Evolutionary conservation across 2,797 vertebrate genomes (phyloP), one percentile per base, ranked within the genome.

Genomic region (Muraenolepis orangiensis): DNA sequence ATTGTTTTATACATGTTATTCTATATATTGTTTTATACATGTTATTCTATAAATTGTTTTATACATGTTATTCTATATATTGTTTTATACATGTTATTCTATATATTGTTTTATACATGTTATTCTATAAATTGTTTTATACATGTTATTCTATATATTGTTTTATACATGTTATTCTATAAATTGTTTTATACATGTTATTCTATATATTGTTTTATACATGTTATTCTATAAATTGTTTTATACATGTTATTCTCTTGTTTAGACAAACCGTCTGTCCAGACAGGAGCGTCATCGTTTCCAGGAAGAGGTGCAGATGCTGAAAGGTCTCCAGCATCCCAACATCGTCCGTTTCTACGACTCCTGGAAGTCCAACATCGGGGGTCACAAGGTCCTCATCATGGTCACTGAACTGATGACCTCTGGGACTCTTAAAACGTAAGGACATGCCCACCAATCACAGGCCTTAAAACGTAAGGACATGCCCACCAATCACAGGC

Each of bases 391-490:
- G 85, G 95, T 94, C 91, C 98, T 96, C 68, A 93, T 98, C 77
- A 92, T 98, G 82, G 95, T 98, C 82, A 98, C 97, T 0, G 96
- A 98, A 86, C 96, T 98, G 79, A 98, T 99, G 97, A 99, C 97
- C 0, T 98, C 97, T 0, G 97, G 97, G 78, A 99, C 97, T 0
- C 94, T 98, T 5, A 98, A 98, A 90, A 98, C 95, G 97, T 98
- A 91, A 95, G 96, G 87, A 70, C 34, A 26, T 1, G 14, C 12
- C 10, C 6, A 29, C 30, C 18, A 11, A 31, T 20, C 14, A 32
- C 67, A 31, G 16, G 0, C 30, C 18, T 20, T 18, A 32, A 31
- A 18, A 36, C 10, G 30, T 10, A 34, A 36, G 30, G 30, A n/a
- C 18, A 42, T 14, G 4, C 40, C 40, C 14, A 42, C 40, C 40